These are phyloP conservation scores for Onchidella celtica DNA, from an alignment of 2,888 invertebrate genomes.

Conservation along the genomic window DNA sequence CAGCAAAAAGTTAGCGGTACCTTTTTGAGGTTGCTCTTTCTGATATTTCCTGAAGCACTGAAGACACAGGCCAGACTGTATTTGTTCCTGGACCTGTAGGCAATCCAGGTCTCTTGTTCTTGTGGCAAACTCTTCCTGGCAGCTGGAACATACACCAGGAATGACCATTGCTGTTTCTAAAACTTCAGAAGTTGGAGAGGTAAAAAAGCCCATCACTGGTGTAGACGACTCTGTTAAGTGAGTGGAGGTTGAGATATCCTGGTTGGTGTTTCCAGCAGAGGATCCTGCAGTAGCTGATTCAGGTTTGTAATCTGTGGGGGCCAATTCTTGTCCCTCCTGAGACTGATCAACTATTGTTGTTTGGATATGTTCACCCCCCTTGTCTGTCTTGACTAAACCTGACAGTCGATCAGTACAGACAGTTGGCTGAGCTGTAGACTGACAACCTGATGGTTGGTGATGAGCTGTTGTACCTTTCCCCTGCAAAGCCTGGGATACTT, in stretches of 20 bases:
- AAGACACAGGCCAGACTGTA: not conserved
- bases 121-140: not conserved
- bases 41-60: not conserved
- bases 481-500: not conserved
- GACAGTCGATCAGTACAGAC: not conserved
- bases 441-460: not conserved
- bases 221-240: not conserved
- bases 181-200: not conserved
- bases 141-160: slow-evolving; percentile 1
- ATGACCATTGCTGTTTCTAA: not conserved
- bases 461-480: not conserved
- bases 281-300: not conserved
- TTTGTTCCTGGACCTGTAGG: not conserved
- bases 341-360: no score
- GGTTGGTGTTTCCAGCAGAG: not conserved
- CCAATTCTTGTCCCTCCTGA: no score
- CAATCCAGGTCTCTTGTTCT: not conserved
- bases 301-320: not conserved
- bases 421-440: not conserved
- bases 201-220: not conserved
- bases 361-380: no score
- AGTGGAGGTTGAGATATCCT: not conserved
- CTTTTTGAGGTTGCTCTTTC: not conserved
- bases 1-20: no score
- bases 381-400: not conserved